phyloP scores from a whole-genome alignment of 2,888 invertebrate genomes.

The Parasteatoda lunata region DNA sequence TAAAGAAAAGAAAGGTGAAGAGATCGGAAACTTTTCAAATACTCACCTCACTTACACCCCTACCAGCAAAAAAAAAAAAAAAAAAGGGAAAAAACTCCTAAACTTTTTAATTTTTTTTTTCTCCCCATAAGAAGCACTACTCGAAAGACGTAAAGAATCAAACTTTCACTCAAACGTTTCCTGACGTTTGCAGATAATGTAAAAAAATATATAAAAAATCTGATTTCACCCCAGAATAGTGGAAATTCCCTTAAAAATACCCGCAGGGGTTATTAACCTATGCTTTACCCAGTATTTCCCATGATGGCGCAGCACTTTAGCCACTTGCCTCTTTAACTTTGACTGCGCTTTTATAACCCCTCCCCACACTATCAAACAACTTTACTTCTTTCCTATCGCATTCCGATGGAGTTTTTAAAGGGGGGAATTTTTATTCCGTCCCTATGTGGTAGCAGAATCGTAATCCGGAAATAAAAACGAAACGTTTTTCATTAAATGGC shows the following conservation, averaged over 20 bases:
- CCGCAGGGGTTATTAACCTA: slow-evolving; percentile 56
- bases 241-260: slow-evolving; percentile 57
- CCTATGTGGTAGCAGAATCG: slow-evolving; percentile 33
- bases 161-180: slow-evolving; percentile 57
- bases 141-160: slow-evolving; percentile 38
- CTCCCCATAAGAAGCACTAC: slow-evolving; percentile 24
- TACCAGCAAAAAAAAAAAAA: slow-evolving; percentile 37
- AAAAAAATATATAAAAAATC: slow-evolving; percentile 27
- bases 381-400: slow-evolving; percentile 31
- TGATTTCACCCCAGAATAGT: slow-evolving; percentile 56
- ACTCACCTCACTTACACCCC: slow-evolving; percentile 50
- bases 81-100: not conserved
- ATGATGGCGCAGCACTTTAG: slow-evolving; percentile 52
- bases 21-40: slow-evolving; percentile 27
- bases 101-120: slow-evolving; percentile 6
- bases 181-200: slow-evolving; percentile 50
- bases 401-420: slow-evolving; percentile 17
- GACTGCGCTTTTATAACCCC: slow-evolving; percentile 56
- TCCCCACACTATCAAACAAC: slow-evolving; percentile 18
- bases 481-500: slow-evolving; percentile 52
- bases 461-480: slow-evolving; percentile 64
- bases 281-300: slow-evolving; percentile 41
- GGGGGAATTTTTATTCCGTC: slow-evolving; percentile 10
- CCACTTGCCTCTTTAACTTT: slow-evolving; percentile 44
- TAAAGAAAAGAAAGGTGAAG: not conserved